Evolutionary conservation across 2,113 vertebrate species (phyloP).

Genomic region (Osmerus mordax): DNA sequence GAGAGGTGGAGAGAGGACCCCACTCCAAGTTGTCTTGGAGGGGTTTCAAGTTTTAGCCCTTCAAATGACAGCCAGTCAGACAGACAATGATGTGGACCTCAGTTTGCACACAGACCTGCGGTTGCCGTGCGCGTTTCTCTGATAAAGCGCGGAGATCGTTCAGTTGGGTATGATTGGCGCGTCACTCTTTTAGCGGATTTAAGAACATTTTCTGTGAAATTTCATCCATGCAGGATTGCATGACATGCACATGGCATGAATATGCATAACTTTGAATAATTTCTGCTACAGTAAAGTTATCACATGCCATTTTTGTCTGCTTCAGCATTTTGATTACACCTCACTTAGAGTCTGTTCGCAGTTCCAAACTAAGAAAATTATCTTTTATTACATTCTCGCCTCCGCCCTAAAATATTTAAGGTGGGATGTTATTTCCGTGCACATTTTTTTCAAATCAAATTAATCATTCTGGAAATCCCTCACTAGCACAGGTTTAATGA

Average conservation of each 20-base stretch:
- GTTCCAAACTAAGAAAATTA: not conserved
- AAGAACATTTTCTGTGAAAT: not conserved
- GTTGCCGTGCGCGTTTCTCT: no score
- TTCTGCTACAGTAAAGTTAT: no score
- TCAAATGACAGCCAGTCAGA: no score
- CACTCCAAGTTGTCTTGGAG: not conserved
- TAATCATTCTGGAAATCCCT: slow-evolving; percentile 59
- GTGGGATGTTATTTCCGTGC: not conserved
- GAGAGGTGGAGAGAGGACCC: slow-evolving; percentile 7
- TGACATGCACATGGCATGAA: not conserved
- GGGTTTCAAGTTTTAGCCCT: no score
- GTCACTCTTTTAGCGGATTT: not conserved
- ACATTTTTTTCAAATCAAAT: not conserved
- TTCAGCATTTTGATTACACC: not conserved
- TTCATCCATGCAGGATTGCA: not conserved
- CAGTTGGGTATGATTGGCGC: no score
- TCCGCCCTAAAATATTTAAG: slow-evolving; percentile 15
- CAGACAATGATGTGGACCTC: no score
- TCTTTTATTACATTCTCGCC: not conserved
- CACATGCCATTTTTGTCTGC: slow-evolving; percentile 22
- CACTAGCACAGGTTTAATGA: not conserved
- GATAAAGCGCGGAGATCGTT: no score
- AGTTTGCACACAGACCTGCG: no score
- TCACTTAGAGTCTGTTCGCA: not conserved
- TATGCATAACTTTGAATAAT: slow-evolving; percentile 12